Base-by-base conservation (phyloP, 1,140 invertebrate genomes). In the Geopemphigus sp. region DNA sequence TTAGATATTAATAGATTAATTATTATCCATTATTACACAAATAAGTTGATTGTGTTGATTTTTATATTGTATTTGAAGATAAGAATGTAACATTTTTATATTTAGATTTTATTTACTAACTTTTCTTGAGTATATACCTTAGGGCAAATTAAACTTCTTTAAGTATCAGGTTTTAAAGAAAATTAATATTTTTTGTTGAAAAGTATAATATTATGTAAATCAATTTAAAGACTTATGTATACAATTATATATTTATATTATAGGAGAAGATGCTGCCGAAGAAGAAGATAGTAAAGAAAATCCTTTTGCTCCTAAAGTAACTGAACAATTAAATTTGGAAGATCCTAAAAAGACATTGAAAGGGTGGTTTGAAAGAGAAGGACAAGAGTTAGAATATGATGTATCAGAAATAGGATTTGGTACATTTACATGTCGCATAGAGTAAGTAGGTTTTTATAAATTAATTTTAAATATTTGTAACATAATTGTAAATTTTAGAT, bases 321-420 rank as follows among this genome's bases (percentile, higher is more conserved):
- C 96, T 85, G 95, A 97, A 85, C 93, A 96, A 82, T 84, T 97
- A 8, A 97, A 94, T 85, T 86, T 97, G 32, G 92, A 95, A 76
- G 96, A 99, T 87, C 97, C 97, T 0, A 98, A 98, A 85, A 97
- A 97, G 86, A 95, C 95, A 3, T 85, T 99, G 8, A 87, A 94
- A 82, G 94, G 95, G 0, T 99, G 95, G 89, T 98, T 97, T 86
- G 97, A 98, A 85, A 88, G 96, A 81, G 97, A 99, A 87, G 97
- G 91, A 93, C 82, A 84, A 80, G 84, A 84, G 80, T 87, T 98
- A 32, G 91, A 91, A 74, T 97, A 97, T 84, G 89, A 94, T 82
- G 92, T 92, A 45, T 90, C 93, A 81, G 94, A 97, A 84, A 90
- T 92, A 83, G 92, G 91, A 12, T 87, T 89, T 53, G 93, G 92